phyloP scores from a whole-genome alignment of 2,888 invertebrate genomes.

The Ectemnius continuus region DNA sequence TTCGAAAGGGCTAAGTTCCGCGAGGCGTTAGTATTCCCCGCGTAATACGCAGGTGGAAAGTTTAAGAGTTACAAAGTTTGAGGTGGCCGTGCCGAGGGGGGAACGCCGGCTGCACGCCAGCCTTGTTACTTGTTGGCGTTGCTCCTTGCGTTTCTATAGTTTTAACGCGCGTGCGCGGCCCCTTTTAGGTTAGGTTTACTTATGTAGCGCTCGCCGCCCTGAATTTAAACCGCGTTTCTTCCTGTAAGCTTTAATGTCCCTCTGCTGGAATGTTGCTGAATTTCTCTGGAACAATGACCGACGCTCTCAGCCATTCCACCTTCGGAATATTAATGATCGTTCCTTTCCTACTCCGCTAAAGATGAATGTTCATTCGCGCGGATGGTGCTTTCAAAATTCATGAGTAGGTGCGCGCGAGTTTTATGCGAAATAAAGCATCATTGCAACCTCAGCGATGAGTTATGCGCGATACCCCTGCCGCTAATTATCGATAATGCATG shows the following conservation, averaged over 20 bases:
- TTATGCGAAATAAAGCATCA: too few species aligned
- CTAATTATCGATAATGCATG: too few species aligned
- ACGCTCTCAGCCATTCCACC: not conserved
- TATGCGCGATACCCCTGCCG: too few species aligned
- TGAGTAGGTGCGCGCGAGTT: too few species aligned
- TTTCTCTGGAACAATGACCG: not conserved
- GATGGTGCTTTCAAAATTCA: too few species aligned
- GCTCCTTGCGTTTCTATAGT: not conserved
- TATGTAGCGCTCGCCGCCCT: not conserved
- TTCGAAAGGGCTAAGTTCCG: too few species aligned
- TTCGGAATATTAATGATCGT: too few species aligned
- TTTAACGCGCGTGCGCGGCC: constrained; percentile 1
- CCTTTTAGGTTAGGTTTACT: not conserved
- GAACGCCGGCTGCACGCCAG: not conserved
- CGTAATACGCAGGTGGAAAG: not conserved
- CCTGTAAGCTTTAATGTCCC: not conserved
- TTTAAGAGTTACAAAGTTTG: not conserved
- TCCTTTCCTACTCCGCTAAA: too few species aligned
- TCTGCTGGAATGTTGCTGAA: not conserved
- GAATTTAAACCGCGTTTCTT: not conserved
- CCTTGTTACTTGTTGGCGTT: not conserved
- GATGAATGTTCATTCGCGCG: too few species aligned
- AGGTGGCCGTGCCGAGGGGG: not conserved
- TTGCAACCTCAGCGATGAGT: too few species aligned
- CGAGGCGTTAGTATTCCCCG: too few species aligned